Base-by-base conservation (phyloP, 2,888 invertebrate genomes). In the Scaeva pyrastri region DNA sequence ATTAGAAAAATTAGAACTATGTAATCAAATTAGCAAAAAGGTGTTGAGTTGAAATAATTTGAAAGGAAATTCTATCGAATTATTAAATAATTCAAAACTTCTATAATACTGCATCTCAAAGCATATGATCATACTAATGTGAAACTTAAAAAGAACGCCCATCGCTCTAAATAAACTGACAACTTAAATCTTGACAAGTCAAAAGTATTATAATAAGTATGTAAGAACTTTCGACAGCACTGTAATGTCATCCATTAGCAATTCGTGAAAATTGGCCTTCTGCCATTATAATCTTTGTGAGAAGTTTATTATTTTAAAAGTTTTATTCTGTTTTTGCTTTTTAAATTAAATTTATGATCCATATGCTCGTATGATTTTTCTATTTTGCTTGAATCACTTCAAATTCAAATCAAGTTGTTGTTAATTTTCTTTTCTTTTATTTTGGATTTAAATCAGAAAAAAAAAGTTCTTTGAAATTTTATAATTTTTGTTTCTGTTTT, bases 311-410 rank as follows among this genome's bases (percentile, higher is more conserved):
- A 68, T 68, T 68, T 68, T 68, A 23, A 14, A 31, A 68, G 39
- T 52, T 68, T 68, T 52, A 19, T 52, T 68, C 16, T 68, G 68
- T 68, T 74, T 68, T 58, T 52, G 52, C 43, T 62, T 74, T 74
- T 84, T 74, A 71, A 79, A 72, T 84, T 76, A 36, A 73, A 81
- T 73, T 72, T 52, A 85, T 77, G 72, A 85, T 76, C 68, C 79
- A 81, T 60, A 55, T 41, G 78, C 83, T 43, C 23, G 62, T 31
- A 31, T 58, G 71, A 75, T 66, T 55, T 66, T 55, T 31, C 19
- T 10, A 31, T 75, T n/a, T 55, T 55, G 55, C 50, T 56, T 55
- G 26, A 55, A 64, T 64, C 74, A 75, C 74, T 64, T 55, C 74
- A 55, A 75, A 43, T 43, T 75, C 43, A 66, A n/a, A 75, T 55